These are phyloP conservation scores for Harpagoxenus sublaevis DNA, from an alignment of 2,888 invertebrate genomes.

Conservation along the genomic window DNA sequence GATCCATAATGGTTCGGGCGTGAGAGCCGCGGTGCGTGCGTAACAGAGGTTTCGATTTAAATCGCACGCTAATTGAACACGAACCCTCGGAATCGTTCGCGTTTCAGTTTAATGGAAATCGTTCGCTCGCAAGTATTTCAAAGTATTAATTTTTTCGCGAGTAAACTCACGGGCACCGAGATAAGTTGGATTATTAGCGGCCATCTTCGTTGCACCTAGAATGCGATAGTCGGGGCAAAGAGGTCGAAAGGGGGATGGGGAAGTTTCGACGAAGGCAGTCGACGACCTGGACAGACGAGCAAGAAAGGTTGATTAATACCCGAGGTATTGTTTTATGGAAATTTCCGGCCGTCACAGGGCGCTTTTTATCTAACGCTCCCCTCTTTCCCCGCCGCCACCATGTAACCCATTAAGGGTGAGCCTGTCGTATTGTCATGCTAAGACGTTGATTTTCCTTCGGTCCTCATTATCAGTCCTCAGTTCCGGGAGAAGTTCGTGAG, in stretches of 20 bases:
- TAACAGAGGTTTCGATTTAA: conserved; percentile 58
- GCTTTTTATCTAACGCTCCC: conserved; percentile 68
- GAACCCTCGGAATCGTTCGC: conserved; percentile 27
- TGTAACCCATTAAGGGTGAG: conserved; percentile 72
- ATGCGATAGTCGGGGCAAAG: background rate
- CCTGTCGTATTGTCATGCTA: conserved; percentile 77
- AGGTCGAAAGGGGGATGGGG: background rate
- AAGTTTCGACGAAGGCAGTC: conserved; percentile 28
- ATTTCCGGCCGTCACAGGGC: conserved; percentile 73
- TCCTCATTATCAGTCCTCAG: conserved; percentile 70
- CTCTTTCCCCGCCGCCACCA: conserved; percentile 36
- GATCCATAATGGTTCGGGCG: conserved; percentile 37
- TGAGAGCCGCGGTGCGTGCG: conserved; percentile 10
- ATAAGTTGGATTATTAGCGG: conserved; percentile 64
- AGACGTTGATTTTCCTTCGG: conserved; percentile 75
- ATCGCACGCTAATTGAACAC: conserved; percentile 61
- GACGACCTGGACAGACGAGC: conserved; percentile 69
- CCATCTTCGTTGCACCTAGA: conserved; percentile 21
- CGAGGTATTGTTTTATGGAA: conserved; percentile 81
- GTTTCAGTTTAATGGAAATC: conserved; percentile 53
- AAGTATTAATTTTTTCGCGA: conserved; percentile 8
- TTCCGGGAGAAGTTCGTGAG: conserved; percentile 51
- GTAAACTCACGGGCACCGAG: conserved; percentile 22
- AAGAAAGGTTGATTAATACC: conserved; percentile 81
- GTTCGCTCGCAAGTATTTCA: background rate